Evolutionary conservation across 2,888 invertebrate genomes (phyloP).

Genomic region (Polydrusus pterygomalis): DNA sequence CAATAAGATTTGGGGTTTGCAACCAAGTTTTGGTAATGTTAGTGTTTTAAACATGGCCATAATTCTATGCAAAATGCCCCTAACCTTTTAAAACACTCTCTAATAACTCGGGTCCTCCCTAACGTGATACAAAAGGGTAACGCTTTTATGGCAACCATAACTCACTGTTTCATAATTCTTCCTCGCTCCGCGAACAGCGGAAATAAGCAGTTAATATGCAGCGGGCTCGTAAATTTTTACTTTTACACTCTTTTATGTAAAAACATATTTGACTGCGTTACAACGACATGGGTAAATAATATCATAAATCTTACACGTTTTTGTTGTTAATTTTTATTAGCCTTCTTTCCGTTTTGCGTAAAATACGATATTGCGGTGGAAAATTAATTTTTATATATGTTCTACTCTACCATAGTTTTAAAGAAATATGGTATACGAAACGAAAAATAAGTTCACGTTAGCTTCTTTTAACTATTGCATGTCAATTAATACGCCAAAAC

Average conservation of each 20-base stretch:
- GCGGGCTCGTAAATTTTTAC: slow-evolving; percentile 47
- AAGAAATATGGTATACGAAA: no score
- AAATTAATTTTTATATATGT: background rate
- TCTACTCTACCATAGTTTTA: no score
- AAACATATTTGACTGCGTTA: slow-evolving; percentile 46
- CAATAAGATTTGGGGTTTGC: no score
- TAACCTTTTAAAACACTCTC: background rate
- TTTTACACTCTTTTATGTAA: slow-evolving; percentile 50
- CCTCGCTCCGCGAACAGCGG: slow-evolving; percentile 43
- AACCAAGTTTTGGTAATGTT: no score
- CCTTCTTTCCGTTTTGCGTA: slow-evolving; percentile 15
- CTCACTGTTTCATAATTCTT: slow-evolving; percentile 55
- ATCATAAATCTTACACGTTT: slow-evolving; percentile 31
- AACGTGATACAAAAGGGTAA: slow-evolving; percentile 40
- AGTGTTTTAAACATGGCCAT: no score
- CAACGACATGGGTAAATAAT: slow-evolving; percentile 43
- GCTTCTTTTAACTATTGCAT: no score
- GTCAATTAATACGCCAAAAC: no score
- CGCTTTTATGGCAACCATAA: slow-evolving; percentile 49
- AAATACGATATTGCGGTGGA: background rate
- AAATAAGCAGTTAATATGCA: slow-evolving; percentile 55
- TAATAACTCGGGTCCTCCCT: slow-evolving; percentile 4
- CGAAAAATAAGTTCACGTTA: no score
- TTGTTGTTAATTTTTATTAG: slow-evolving; percentile 14
- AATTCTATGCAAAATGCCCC: background rate